These are phyloP conservation scores for Meda fulgida DNA, from an alignment of 2,797 vertebrate species.

Conservation along the genomic window DNA sequence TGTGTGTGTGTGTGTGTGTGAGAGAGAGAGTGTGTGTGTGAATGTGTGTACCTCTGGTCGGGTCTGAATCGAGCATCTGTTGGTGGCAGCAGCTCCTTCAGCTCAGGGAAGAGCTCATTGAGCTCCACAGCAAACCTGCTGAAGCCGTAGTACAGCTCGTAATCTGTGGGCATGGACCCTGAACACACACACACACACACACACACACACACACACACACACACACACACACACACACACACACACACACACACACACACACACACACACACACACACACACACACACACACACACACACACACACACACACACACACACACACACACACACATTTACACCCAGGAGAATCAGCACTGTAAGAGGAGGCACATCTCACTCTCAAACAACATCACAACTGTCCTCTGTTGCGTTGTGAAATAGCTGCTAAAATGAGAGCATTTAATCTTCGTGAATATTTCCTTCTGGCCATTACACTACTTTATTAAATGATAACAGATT, in stretches of 20 bases:
- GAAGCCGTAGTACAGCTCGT: conserved; percentile 97
- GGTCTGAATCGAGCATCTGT: conserved; percentile 95
- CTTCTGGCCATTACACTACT: not conserved
- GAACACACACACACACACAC: conserved; percentile 13
- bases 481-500: not conserved
- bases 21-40: too few relatives aligned
- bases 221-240: not conserved
- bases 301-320: conserved; percentile 3
- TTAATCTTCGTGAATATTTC: not conserved
- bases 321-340: not conserved
- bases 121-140: conserved; percentile 97
- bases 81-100: conserved; percentile 91
- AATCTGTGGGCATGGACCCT: conserved; percentile 98
- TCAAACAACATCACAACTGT: not conserved
- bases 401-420: not conserved
- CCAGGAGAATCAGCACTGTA: not conserved
- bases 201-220: too few relatives aligned
- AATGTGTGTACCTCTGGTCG: conserved; percentile 88
- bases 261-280: conserved; percentile 8
- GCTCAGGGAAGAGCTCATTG: conserved; percentile 93
- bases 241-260: conserved; percentile 9
- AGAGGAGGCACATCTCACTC: not conserved
- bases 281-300: conserved; percentile 3
- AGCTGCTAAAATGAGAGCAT: not conserved
- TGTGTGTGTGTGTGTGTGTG: too few relatives aligned